phyloP scores from a whole-genome alignment of 2,113 vertebrate species.

The Zosterops japonicus region DNA sequence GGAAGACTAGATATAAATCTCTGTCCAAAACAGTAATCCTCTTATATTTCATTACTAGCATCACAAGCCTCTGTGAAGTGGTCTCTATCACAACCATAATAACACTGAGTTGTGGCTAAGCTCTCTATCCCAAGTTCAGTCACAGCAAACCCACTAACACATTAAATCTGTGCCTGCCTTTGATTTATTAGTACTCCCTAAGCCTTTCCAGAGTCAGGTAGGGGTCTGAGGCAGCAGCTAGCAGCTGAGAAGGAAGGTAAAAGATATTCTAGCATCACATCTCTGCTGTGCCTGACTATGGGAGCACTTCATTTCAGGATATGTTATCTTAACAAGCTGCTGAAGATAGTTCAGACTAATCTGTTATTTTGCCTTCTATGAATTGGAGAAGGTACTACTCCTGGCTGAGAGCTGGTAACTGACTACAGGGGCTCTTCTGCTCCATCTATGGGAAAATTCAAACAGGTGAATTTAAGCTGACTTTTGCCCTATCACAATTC shows the following conservation, averaged over 20 bases:
- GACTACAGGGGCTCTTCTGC: not conserved
- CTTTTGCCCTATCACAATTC: not conserved
- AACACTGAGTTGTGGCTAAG: conserved; percentile 32
- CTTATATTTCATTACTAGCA: conserved; percentile 55
- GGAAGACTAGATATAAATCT: conserved; percentile 56
- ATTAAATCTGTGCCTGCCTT: conserved; percentile 7
- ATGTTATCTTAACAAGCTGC: not conserved
- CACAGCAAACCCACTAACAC: conserved; percentile 24
- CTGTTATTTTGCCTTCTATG: not conserved
- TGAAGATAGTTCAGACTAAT: conserved; percentile 3
- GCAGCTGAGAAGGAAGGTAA: not conserved
- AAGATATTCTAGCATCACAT: not conserved
- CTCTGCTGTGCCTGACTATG: not conserved
- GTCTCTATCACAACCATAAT: conserved; percentile 11
- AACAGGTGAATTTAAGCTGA: not conserved
- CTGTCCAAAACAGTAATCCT: conserved; percentile 46
- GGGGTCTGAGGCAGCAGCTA: not conserved
- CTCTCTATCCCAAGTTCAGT: conserved; percentile 29
- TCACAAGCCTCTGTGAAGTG: conserved; percentile 7
- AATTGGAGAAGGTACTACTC: not conserved
- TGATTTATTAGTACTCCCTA: conserved; percentile 34
- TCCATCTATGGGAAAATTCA: not conserved
- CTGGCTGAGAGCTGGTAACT: not conserved
- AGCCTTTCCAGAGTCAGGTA: not conserved
- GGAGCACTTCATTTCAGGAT: not conserved